Conservation (phyloP, 1,140 invertebrate genomes). For the Orchesella cincta region DNA sequence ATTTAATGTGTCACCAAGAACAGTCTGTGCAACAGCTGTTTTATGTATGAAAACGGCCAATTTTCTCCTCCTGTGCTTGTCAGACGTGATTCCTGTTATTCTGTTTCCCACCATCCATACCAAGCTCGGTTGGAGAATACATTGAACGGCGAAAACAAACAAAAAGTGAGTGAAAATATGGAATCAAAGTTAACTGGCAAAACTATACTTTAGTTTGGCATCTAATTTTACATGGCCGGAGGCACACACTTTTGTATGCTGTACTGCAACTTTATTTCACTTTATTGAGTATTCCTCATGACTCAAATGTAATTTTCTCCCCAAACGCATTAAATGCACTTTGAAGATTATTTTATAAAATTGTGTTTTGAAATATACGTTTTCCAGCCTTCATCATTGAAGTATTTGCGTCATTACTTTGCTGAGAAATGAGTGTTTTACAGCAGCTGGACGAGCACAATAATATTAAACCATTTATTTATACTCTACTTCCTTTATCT, state of each 20-base stretch:
- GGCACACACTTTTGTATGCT: too few relatives aligned
- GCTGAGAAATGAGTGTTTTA: background rate
- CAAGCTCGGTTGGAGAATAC: too few relatives aligned
- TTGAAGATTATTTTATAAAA: background rate
- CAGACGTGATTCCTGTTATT: slow-evolving; percentile 42
- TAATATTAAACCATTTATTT: slow-evolving; percentile 19
- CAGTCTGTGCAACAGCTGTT: slow-evolving; percentile 50
- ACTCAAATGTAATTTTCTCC: background rate
- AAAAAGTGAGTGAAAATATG: too few relatives aligned
- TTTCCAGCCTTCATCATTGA: background rate
- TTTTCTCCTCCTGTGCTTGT: slow-evolving; percentile 39
- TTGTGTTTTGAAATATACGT: background rate
- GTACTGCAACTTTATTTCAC: too few relatives aligned
- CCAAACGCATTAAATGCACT: background rate
- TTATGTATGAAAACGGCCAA: slow-evolving; percentile 51
- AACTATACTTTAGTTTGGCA: too few relatives aligned
- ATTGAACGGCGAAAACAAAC: too few relatives aligned
- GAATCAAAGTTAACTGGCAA: too few relatives aligned
- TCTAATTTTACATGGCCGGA: too few relatives aligned
- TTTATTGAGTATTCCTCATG: background rate
- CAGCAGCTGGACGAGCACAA: background rate
- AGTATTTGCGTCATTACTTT: background rate
- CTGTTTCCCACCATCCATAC: background rate
- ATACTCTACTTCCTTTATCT: slow-evolving; percentile 12
- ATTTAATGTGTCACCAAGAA: slow-evolving; percentile 52